Evolutionary conservation across 2,113 vertebrate genomes (phyloP).

Genomic region (Rhea americana): DNA sequence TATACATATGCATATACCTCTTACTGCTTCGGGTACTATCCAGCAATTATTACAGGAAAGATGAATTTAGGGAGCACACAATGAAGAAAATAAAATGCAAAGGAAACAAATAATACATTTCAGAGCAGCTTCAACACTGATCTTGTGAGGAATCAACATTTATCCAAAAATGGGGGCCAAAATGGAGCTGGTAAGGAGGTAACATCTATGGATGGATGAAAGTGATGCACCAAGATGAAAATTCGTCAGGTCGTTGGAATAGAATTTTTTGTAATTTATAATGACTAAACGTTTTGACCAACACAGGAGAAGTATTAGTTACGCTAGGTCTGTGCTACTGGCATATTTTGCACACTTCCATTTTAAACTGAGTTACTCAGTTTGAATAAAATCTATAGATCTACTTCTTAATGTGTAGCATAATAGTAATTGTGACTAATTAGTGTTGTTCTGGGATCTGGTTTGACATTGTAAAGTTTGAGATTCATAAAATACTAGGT

Average conservation of each 20-base stretch:
- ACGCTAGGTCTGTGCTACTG: background rate
- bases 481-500: background rate
- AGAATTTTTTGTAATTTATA: background rate
- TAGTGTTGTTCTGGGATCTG: background rate
- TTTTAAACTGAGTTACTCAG: background rate
- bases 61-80: background rate
- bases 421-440: background rate
- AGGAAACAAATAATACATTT: background rate
- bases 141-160: background rate
- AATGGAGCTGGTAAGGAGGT: background rate
- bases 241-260: background rate
- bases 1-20: rapidly evolving
- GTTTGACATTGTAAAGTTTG: background rate
- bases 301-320: background rate
- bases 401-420: background rate
- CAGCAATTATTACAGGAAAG: background rate
- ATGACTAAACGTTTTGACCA: background rate
- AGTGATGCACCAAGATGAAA: background rate
- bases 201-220: background rate
- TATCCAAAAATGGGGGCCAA: background rate
- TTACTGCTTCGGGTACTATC: background rate
- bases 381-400: background rate
- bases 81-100: background rate
- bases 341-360: background rate
- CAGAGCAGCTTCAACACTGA: background rate